Evolutionary conservation across 2,113 vertebrate species (phyloP), one percentile per base, ranked within the genome.

Genomic region (Columba livia): DNA sequence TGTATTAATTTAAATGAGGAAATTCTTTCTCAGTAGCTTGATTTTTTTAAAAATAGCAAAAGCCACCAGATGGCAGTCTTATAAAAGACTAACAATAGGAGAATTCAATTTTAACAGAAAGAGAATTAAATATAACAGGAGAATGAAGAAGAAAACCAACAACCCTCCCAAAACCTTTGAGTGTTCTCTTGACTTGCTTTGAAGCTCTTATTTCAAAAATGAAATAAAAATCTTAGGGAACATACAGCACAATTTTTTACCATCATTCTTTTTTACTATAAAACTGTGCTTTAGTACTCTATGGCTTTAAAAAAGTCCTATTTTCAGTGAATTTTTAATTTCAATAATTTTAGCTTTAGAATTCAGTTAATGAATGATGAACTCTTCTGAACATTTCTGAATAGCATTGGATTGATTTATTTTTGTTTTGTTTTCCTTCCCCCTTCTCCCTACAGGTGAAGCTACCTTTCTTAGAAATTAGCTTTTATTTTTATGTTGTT

Each of bases 11-110:
- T 60, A 21, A 80, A 51, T 34, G 42, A 19, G 62, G 29, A 50
- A 84, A 25, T 54, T 34, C 26, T 28, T 66, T 66, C 40, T 90
- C 26, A 66, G 2, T 72, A 77, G 9, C 40, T 70, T 47, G 32
- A 5, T 40, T 72, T 73, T 84, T 53, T 9, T 28, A 50, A 81
- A 61, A 81, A 53, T n/a, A 84, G 61, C 29, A 12, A 73, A 31
- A 4, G 34, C 97, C 98, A 96, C 93, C 93, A 98, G 98, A 70
- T 98, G 98, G 98, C 97, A 97, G 6, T 82, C 91, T 97, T 97
- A 61, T 31, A 94, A 96, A 84, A 97, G 58, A 95, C 92, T 94
- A 86, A 51, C 24, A 48, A 4, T 5, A 20, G 15, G 16, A 66
- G 38, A 64, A n/a, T 40, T 44, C 3, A 1, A 0, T 58, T 73